Evolutionary conservation across 2,797 vertebrate genomes (phyloP), one percentile per base, ranked within the genome.

Genomic region (Melanotaenia maccullochi): DNA sequence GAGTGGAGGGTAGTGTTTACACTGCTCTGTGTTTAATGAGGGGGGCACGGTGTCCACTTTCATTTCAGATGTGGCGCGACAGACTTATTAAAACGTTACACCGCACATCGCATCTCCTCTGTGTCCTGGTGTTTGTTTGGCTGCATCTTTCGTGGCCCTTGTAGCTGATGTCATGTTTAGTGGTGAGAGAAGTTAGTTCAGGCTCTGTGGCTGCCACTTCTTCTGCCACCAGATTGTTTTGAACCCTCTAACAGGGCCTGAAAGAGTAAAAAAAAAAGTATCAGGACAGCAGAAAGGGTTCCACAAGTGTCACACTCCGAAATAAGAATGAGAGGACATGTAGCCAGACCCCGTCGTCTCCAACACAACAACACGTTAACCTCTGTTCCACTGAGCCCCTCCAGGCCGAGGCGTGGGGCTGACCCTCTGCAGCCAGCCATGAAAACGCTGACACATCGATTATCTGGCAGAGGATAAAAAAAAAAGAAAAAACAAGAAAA

Each of bases 391-490:
- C 79, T 1, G 38, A 73, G 49, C 62, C 71, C 73, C 67, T 58
- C 58, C 49, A 68, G 78, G 71, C 74, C 4, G 55, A 82, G 75
- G 65, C 69, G 24, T 56, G 74, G 84, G 88, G 85, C 85, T 81
- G 79, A 84, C 85, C 85, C 87, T 84, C 79, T 56, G 84, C 89
- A 91, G 74, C 84, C 81, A 68, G 70, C 89, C 81, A 73, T 90
- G 86, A 92, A 93, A 93, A 89, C 61, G 90, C 92, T 92, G 92
- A 92, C 90, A 90, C 91, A 77, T 92, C 54, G 78, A 90, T 91
- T 92, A 91, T 67, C 72, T 85, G 28, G 60, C n/a, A 22, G 32
- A 28, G 59, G 56, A 60, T 24, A 54, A n/a, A 9, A 60, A 47
- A 30, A 13, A 30, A 63, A 56, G 20, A 22, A 52, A 28, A 28